phyloP scores from a whole-genome alignment of 2,797 vertebrate species.

The Sarcoramphus papa region DNA sequence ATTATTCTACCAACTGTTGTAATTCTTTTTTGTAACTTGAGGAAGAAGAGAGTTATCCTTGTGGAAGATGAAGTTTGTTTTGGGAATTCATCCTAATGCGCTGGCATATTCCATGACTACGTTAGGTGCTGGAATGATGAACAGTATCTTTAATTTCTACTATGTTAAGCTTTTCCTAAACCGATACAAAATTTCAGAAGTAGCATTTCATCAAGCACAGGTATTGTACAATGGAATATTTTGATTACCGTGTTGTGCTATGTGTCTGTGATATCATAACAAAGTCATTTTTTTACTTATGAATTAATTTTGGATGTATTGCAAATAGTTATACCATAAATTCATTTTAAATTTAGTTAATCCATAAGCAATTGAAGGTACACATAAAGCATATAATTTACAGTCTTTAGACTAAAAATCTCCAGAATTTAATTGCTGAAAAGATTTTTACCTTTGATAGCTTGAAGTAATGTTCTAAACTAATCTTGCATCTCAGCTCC shows the following conservation, averaged over 20 bases:
- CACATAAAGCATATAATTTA: not conserved
- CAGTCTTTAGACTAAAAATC: not conserved
- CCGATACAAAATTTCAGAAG: slow-evolving; percentile 85
- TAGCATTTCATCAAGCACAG: slow-evolving; percentile 85
- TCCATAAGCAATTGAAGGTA: not conserved
- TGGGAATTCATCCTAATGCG: slow-evolving; percentile 73
- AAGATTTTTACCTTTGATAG: not conserved
- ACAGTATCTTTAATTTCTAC: slow-evolving; percentile 91
- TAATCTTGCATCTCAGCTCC: not conserved
- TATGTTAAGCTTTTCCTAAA: slow-evolving; percentile 91
- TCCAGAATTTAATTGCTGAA: not conserved
- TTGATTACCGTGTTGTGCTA: not conserved
- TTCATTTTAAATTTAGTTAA: not conserved
- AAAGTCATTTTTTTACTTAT: not conserved
- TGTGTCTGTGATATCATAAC: not conserved
- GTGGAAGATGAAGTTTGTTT: slow-evolving; percentile 52
- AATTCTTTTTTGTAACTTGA: slow-evolving; percentile 17
- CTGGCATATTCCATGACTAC: slow-evolving; percentile 88
- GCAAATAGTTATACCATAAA: not conserved
- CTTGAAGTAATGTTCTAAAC: not conserved
- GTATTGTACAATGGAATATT: slow-evolving; percentile 57
- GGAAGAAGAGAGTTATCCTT: slow-evolving; percentile 34
- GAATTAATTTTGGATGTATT: not conserved
- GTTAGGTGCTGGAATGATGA: slow-evolving; percentile 86
- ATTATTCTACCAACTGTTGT: not conserved